phyloP scores from a whole-genome alignment of 2,113 vertebrate species.

The Paramormyrops kingsleyae region DNA sequence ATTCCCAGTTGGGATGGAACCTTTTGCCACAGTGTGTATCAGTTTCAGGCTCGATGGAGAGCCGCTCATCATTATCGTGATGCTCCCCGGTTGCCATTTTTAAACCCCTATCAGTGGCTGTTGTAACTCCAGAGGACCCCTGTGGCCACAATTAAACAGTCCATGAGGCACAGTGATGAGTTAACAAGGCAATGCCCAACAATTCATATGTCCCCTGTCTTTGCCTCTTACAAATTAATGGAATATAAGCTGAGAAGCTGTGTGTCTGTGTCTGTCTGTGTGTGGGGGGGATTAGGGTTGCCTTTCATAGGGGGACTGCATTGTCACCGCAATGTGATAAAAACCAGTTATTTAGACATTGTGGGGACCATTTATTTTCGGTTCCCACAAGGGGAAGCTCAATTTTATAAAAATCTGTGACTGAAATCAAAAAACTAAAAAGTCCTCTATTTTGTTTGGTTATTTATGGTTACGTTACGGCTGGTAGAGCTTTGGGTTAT shows the following conservation, averaged over 20 bases:
- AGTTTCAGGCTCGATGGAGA: neutral
- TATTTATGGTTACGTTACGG: neutral
- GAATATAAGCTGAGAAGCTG: neutral
- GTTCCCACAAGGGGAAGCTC: too few species aligned
- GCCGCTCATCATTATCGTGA: constrained; percentile 9
- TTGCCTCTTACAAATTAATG: neutral
- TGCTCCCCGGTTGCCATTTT: neutral
- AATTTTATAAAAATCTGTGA: neutral
- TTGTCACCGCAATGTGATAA: neutral
- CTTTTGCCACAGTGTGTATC: neutral
- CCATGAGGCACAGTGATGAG: neutral
- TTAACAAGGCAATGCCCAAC: constrained; percentile 1
- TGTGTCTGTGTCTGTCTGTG: neutral
- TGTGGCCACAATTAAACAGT: constrained; percentile 11
- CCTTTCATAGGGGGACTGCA: neutral
- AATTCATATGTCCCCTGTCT: neutral
- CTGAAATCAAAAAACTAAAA: neutral
- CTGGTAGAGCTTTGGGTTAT: neutral
- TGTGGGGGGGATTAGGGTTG: neutral
- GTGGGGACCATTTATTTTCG: neutral
- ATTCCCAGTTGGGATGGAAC: neutral
- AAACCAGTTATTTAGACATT: neutral
- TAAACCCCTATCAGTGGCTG: constrained; percentile 2
- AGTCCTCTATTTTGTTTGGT: neutral
- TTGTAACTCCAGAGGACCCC: neutral